phyloP scores from a whole-genome alignment of 2,797 vertebrate species.

The Scomberomorus guttatus region DNA sequence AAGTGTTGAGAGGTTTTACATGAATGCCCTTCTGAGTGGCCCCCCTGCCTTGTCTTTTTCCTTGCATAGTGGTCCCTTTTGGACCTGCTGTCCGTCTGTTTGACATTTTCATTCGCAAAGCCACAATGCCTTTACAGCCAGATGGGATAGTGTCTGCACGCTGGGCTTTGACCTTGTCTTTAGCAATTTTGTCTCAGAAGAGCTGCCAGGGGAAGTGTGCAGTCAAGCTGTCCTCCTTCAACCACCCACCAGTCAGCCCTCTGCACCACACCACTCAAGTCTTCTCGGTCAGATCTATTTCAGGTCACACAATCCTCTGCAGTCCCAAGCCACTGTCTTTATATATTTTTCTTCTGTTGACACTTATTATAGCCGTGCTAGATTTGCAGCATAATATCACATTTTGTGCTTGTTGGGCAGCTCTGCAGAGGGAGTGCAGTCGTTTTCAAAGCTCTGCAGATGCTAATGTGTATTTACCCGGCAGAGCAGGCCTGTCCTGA shows the following conservation, averaged over 20 bases:
- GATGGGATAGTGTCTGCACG: slow-evolving; percentile 70
- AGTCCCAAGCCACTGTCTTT: slow-evolving; percentile 15
- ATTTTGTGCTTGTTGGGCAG: slow-evolving; percentile 50
- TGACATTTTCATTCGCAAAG: slow-evolving; percentile 75
- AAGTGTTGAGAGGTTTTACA: slow-evolving; percentile 52
- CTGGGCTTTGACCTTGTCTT: slow-evolving; percentile 81
- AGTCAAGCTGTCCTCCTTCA: slow-evolving; percentile 66
- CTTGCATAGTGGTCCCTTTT: slow-evolving; percentile 43
- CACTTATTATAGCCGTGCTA: slow-evolving; percentile 39
- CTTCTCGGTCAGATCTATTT: slow-evolving; percentile 58
- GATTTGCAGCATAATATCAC: slow-evolving; percentile 42
- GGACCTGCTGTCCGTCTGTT: slow-evolving; percentile 58
- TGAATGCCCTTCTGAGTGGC: slow-evolving; percentile 33
- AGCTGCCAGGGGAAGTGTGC: slow-evolving; percentile 69
- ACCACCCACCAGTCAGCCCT: slow-evolving; percentile 43
- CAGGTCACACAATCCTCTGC: slow-evolving; percentile 58
- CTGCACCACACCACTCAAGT: slow-evolving; percentile 37
- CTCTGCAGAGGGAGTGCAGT: slow-evolving; percentile 34
- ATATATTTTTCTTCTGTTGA: slow-evolving; percentile 33
- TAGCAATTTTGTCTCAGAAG: slow-evolving; percentile 68
- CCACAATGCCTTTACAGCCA: slow-evolving; percentile 63
- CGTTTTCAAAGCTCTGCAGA: slow-evolving; percentile 53
- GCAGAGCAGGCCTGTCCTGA: slow-evolving; percentile 47
- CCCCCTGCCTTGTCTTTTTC: slow-evolving; percentile 40
- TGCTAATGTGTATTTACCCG: slow-evolving; percentile 64